Evolutionary conservation across 23 tunicate genomes (phyloP).

Genomic region (Aplidium turbinatum): DNA sequence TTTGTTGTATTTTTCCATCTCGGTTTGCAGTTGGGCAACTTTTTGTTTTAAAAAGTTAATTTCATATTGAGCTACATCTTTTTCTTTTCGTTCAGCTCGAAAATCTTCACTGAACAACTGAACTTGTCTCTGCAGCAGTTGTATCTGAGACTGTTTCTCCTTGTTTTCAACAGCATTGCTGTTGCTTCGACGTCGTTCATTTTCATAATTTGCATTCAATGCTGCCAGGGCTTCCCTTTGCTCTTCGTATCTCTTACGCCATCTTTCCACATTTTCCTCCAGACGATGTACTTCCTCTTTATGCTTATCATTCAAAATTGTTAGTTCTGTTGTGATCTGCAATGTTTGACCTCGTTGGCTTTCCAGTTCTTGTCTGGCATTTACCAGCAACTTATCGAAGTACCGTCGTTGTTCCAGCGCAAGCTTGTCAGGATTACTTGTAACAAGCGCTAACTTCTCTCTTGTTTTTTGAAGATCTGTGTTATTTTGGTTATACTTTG

Average conservation of each 20-base stretch:
- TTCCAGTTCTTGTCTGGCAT: slow-evolving; percentile 59
- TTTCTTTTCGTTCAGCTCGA: slow-evolving; percentile 46
- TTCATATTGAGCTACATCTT: slow-evolving; percentile 34
- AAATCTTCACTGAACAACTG: slow-evolving; percentile 62
- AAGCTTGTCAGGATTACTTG: slow-evolving; percentile 55
- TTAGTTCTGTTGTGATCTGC: slow-evolving; percentile 22
- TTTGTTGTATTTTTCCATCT: slow-evolving; percentile 13
- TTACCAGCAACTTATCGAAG: slow-evolving; percentile 58
- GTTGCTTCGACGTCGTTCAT: slow-evolving; percentile 44
- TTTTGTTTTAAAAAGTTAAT: slow-evolving; percentile 40
- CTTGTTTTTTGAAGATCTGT: slow-evolving; percentile 11
- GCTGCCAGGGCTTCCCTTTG: slow-evolving; percentile 42
- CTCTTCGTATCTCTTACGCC: slow-evolving; percentile 54
- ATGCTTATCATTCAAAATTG: slow-evolving; percentile 22
- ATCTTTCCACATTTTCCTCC: slow-evolving; percentile 43
- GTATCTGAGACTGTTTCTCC: slow-evolving; percentile 64
- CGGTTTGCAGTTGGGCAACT: slow-evolving; percentile 28
- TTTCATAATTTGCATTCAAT: slow-evolving; percentile 48
- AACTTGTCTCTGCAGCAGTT: slow-evolving; percentile 47
- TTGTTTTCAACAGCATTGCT: slow-evolving; percentile 26
- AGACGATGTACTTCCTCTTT: slow-evolving; percentile 20
- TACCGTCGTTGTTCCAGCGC: slow-evolving; percentile 63
- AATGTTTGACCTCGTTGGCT: slow-evolving; percentile 27
- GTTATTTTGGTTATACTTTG: slow-evolving; percentile 53
- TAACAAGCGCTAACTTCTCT: slow-evolving; percentile 27